phyloP scores from a whole-genome alignment of 2,888 invertebrate genomes.

The Hemistola chrysoprasaria region DNA sequence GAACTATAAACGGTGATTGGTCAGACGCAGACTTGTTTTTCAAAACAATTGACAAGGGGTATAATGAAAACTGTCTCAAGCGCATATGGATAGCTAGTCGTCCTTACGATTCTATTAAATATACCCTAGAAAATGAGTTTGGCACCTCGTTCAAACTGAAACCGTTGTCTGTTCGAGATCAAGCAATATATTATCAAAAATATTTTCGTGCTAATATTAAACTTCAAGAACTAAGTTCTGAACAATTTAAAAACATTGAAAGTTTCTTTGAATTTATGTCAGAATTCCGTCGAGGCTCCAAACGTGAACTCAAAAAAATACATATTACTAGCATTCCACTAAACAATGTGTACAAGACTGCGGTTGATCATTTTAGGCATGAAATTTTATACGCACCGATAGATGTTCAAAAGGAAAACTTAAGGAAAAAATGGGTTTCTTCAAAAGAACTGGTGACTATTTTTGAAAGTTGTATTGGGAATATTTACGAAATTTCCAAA shows the following conservation, averaged over 20 bases:
- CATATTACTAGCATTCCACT: too few relatives aligned
- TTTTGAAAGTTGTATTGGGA: not conserved
- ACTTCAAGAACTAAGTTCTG: not conserved
- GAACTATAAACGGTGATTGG: too few relatives aligned
- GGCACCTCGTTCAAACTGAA: not conserved
- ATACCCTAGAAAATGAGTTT: not conserved
- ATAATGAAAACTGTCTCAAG: too few relatives aligned
- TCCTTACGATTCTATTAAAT: not conserved
- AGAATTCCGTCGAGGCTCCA: not conserved
- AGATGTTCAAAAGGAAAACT: too few relatives aligned
- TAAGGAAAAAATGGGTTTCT: too few relatives aligned
- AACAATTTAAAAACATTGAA: not conserved
- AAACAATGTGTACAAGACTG: too few relatives aligned
- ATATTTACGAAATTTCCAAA: not conserved
- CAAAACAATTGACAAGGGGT: too few relatives aligned
- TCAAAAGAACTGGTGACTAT: not conserved
- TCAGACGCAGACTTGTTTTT: too few relatives aligned
- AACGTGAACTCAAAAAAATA: too few relatives aligned
- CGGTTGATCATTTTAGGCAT: too few relatives aligned
- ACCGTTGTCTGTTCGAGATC: not conserved
- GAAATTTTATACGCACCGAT: too few relatives aligned
- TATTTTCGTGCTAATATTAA: not conserved
- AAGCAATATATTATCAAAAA: not conserved
- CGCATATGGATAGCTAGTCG: not conserved
- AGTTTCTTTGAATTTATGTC: not conserved